phyloP scores from a whole-genome alignment of 2,113 vertebrate species.

The Ploceus nigricollis region DNA sequence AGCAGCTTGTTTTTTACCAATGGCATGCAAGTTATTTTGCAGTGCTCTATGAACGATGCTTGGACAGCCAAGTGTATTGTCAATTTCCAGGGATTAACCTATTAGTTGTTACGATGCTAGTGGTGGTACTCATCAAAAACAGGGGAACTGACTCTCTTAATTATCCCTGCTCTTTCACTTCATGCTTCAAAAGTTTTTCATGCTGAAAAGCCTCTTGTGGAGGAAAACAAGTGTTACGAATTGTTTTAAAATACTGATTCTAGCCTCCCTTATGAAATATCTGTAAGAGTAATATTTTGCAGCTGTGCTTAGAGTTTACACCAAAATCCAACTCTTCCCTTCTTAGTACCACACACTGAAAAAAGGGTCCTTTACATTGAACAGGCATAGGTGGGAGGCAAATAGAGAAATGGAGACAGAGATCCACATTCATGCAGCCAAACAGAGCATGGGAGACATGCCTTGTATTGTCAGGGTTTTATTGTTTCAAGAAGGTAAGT shows the following conservation, averaged over 20 bases:
- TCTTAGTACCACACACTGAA: background rate
- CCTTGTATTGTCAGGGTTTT: background rate
- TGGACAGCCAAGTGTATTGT: background rate
- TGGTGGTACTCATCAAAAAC: background rate
- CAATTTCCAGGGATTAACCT: background rate
- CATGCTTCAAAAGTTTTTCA: background rate
- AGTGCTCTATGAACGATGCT: fast-evolving
- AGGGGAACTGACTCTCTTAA: background rate
- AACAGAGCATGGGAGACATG: background rate
- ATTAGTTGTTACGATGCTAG: background rate
- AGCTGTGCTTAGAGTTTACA: background rate
- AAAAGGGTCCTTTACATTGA: background rate
- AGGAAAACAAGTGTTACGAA: background rate
- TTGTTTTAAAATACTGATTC: background rate
- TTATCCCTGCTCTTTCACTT: background rate
- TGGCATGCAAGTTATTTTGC: background rate
- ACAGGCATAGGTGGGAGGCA: background rate
- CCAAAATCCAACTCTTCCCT: background rate
- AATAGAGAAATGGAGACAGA: background rate
- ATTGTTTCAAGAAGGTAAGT: background rate
- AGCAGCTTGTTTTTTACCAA: background rate
- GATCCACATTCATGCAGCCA: background rate
- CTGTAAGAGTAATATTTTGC: fast-evolving
- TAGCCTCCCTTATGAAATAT: background rate
- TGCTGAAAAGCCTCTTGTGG: background rate